Evolutionary conservation across 2,888 invertebrate genomes (phyloP).

Genomic region (Spisula solida): DNA sequence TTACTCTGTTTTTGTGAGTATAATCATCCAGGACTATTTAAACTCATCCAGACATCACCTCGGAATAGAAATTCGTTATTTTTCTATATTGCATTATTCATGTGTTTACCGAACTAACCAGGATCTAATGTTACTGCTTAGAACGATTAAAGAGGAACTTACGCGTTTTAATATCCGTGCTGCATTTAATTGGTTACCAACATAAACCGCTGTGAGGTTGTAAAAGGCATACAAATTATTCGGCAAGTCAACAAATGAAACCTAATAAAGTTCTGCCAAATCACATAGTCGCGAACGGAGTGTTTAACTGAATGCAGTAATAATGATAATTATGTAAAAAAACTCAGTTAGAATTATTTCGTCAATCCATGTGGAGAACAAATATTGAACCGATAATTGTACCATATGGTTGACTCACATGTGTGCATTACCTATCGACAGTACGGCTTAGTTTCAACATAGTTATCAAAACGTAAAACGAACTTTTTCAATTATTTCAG

Average conservation of each 20-base stretch:
- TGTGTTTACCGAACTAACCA: neutral
- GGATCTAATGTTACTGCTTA: neutral
- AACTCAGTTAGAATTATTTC: neutral
- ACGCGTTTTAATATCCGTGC: neutral
- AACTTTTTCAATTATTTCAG: neutral
- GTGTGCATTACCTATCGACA: neutral
- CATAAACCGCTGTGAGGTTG: neutral
- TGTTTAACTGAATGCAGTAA: neutral
- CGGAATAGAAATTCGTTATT: neutral
- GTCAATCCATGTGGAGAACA: neutral
- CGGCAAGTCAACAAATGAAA: neutral
- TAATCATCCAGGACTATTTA: neutral
- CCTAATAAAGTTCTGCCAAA: neutral
- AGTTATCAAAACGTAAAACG: neutral
- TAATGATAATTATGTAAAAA: neutral
- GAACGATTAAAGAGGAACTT: neutral
- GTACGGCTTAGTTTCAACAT: neutral
- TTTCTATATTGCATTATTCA: neutral
- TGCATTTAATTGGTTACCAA: neutral
- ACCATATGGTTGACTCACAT: neutral
- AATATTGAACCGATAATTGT: neutral
- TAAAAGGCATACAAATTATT: neutral
- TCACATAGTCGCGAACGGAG: neutral
- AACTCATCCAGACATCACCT: neutral
- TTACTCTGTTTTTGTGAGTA: neutral